Evolutionary conservation across 2,797 vertebrate species (phyloP).

Genomic region (Gallirallus australis): DNA sequence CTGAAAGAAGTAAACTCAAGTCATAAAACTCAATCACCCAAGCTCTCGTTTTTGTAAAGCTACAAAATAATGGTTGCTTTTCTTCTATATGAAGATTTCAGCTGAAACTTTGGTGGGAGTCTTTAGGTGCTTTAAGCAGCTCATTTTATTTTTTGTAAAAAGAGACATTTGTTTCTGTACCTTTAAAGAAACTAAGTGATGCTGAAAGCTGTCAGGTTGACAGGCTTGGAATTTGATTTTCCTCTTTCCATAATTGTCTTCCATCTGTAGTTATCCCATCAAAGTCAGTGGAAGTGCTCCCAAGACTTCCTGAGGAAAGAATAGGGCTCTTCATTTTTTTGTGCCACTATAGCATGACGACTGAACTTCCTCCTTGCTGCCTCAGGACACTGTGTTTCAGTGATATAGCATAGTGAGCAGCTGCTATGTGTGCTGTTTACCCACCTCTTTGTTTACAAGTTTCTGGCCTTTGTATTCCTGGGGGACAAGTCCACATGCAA

Average conservation of each 20-base stretch:
- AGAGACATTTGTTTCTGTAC: accelerated
- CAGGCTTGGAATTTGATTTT: not conserved
- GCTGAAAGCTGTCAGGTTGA: not conserved
- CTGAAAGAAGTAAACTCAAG: not conserved
- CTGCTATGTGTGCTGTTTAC: not conserved
- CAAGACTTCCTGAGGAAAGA: not conserved
- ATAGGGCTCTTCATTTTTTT: not conserved
- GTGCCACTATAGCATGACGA: accelerated
- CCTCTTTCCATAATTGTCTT: not conserved
- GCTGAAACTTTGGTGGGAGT: not conserved
- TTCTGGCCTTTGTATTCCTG: not conserved
- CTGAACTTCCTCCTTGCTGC: not conserved
- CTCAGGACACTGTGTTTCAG: not conserved
- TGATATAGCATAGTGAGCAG: not conserved
- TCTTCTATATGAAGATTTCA: not conserved
- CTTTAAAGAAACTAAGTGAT: not conserved
- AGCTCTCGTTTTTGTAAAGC: not conserved
- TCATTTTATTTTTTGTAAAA: not conserved
- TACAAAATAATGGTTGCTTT: not conserved
- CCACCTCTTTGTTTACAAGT: not conserved
- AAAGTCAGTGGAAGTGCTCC: not conserved
- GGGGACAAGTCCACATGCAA: not conserved
- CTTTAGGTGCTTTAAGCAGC: not conserved
- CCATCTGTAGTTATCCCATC: not conserved
- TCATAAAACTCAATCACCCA: constrained; percentile 10